A percentile compares a stretch with the other conserved stretches of the same genome.
Conservation (phyloP, 30 jellyfish, hydroid and myxozoan genomes). For the Nemopilema nomurai region DNA sequence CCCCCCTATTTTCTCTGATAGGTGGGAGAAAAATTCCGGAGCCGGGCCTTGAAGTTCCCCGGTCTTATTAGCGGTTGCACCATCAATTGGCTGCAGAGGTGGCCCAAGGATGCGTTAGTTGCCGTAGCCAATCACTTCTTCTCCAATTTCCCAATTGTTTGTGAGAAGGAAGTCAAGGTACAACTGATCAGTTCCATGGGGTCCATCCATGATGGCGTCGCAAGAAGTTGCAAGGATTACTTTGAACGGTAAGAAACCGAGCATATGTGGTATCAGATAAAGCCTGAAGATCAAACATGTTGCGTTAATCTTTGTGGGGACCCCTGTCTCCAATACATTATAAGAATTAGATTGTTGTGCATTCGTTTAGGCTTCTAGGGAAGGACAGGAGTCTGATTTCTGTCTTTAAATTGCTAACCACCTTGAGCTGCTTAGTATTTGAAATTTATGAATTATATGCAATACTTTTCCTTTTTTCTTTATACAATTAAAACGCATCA, state of each 20-base stretch:
- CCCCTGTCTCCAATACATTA: no score
- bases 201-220: slow-evolving; percentile 85
- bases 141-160: slow-evolving; percentile 62
- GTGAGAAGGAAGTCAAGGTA: slow-evolving; percentile 66
- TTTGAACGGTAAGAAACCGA: slow-evolving; percentile 64
- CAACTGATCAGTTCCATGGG: slow-evolving; percentile 82
- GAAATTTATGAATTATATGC: no score
- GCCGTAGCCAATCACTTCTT: slow-evolving; percentile 83
- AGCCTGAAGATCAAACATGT: no score
- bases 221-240: slow-evolving; percentile 63
- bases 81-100: slow-evolving; percentile 84
- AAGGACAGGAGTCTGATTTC: no score
- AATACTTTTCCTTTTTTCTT: no score
- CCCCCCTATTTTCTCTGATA: not conserved
- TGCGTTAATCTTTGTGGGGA: no score
- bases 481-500: no score
- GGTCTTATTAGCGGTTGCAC: slow-evolving; percentile 91
- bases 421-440: no score
- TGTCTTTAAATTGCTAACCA: no score
- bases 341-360: no score
- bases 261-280: no score
- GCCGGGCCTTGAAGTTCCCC: slow-evolving; percentile 82
- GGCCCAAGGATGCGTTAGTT: slow-evolving; percentile 90
- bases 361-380: no score
- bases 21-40: slow-evolving; percentile 89